Evolutionary conservation across 2,797 vertebrate genomes (phyloP), one percentile per base, ranked within the genome.

Genomic region (Benthosema pterotum): DNA sequence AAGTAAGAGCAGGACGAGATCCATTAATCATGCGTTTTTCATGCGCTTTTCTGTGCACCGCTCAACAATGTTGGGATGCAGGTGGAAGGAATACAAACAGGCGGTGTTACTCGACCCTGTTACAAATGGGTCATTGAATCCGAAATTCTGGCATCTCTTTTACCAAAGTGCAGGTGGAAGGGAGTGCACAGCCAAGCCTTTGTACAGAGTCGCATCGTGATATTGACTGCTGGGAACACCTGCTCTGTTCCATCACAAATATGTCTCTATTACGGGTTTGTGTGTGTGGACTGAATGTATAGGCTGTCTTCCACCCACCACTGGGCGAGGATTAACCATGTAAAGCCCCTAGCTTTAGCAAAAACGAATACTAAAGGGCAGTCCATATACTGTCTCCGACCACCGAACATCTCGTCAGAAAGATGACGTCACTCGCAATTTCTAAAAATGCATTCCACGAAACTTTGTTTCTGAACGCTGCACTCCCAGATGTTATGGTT

Each of bases 71-170:
- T 42, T 52, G 55, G 53, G 15, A 55, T 52, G 64, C 77, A 78
- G 72, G 70, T 77, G 78, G 57, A 65, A 42, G 73, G 52, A 57
- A 62, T 18, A 63, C 53, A 59, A 62, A 69, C 52, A 56, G 25
- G 32, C 59, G 57, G 8, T 70, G 79, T 78, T 69, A 80, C 69
- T 77, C 17, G 47, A 77, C 75, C 74, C 51, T 48, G 58, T 25
- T 47, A 54, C 75, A 85, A 85, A 86, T 76, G 72, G 72, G 80
- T 82, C 74, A 82, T 79, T 85, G 83, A 84, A 81, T 80, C 68
- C 68, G 68, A 85, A 78, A 80, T 85, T 73, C 72, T 69, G 77
- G 67, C 81, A 76, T 86, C 72, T 83, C 75, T 77, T 77, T 84
- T 72, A 64, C 67, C 64, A 16, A 69, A 77, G 65, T 75, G 71